Base-by-base conservation (phyloP, 2,113 vertebrate genomes). In the Corythornis vintsioides region DNA sequence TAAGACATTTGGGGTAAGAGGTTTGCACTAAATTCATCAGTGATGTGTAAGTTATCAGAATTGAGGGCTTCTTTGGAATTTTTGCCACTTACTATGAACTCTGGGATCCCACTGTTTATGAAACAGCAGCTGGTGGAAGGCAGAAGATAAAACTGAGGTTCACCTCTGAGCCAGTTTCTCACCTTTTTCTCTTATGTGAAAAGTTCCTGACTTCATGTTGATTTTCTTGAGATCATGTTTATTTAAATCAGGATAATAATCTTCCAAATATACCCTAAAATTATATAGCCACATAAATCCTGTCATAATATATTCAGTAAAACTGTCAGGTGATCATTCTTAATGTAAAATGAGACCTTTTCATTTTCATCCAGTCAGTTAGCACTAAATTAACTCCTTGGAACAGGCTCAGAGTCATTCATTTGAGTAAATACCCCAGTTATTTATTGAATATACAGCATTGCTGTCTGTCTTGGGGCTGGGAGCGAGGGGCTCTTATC, bases 291-390 rank as follows among this genome's bases (percentile, higher is more conserved):
- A 47, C 91, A 95, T 94, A 96, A 94, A 96, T 93, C 94, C 95
- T 92, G 92, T 93, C 89, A 85, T 93, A 95, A 93, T 95, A 94
- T 80, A 87, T 96, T 94, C 91, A 89, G 87, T 96, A 94, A 96
- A 96, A 93, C 94, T 93, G 95, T 94, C 95, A 93, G 89, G 91
- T 96, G 95, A 93, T 96, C 95, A 95, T 92, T 96, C 95, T 94
- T 96, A 95, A 91, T 89, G 89, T 95, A 92, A 95, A 91, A 94
- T 83, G 92, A 96, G 94, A 96, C 95, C 92, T 96, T 95, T 96
- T 94, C 95, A 89, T 96, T 96, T 95, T 83, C 92, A 96, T 85
- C 92, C 94, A 89, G 89, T 92, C 94, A 95, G 94, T 95, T 94
- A 92, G 92, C 89, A 91, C 94, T 94, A 95, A 94, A 94, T 95